Evolutionary conservation across 92 coral and sea anemone species (phyloP), one percentile per base, ranked within the genome.

Genomic region (Epizoanthus rinbou): DNA sequence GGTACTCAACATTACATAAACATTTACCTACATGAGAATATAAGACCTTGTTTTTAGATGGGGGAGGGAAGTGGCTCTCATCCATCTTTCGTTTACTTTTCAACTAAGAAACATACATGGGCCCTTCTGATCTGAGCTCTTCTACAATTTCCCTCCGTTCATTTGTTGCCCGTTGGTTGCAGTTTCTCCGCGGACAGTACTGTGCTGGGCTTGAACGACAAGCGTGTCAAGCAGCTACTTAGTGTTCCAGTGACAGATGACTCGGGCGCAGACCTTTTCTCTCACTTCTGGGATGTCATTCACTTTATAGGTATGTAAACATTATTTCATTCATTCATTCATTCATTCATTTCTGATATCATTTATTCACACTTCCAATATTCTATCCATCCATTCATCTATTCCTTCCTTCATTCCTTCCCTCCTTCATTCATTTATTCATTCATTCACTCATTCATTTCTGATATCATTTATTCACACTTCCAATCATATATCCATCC

Each of bases 231-330:
- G 69, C 94, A 87, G 64, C 13, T 88, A 13, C 56, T 80, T 3
- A 69, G 80, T n/a, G 78, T 95, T 56, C 93, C 98, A 16, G 76
- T 95, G n/a, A 91, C 92, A 18, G 98, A 95, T 72, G 73, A 75
- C 31, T 80, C 88, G 23, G 80, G 73, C n/a, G 93, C 91, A 8
- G 98, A 95, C 59, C 66, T 95, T 18, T 91, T 79, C 80, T 88
- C 98, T 14, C 80, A 88, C 76, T 75, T 95, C 45, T 59, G 87
- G 79, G 90, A 91, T 69, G 84, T 80, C 15, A 93, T 91, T 25
- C 81, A 84, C 53, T 95, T 95, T 76, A 93, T 93, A 58, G 98
- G 98, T 95, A 85, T 57, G 84, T 64, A 52, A n/a, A 15, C 37
- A 62, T 62, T 62, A 3, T 2, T n/a, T 62, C 21, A 62, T 62